phyloP scores from a whole-genome alignment of 2,888 invertebrate genomes.

The Molanna angustata region DNA sequence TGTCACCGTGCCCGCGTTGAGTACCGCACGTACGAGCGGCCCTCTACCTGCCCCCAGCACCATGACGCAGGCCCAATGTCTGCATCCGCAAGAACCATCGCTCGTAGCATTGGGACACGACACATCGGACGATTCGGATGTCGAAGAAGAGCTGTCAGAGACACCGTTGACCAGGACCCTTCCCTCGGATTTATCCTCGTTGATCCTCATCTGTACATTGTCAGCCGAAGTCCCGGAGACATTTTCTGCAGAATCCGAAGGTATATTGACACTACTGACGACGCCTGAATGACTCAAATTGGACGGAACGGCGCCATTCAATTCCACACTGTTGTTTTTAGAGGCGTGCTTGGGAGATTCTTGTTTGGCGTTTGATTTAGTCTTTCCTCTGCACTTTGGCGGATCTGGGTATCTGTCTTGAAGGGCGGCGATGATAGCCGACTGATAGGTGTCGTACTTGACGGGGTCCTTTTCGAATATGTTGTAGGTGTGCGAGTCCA shows the following conservation, averaged over 20 bases:
- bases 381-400: constrained; percentile 1
- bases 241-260: neutral
- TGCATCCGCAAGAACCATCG: constrained; percentile 37
- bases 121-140: too few relatives aligned
- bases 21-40: constrained; percentile 85
- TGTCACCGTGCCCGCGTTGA: constrained; percentile 71
- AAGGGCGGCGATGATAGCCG: constrained; percentile 58
- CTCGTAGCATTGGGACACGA: constrained; percentile 19
- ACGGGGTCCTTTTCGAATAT: constrained; percentile 97
- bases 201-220: neutral
- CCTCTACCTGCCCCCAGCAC: constrained; percentile 94
- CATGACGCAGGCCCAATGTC: constrained; percentile 63
- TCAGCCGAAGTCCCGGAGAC: neutral
- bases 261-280: constrained; percentile 3
- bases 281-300: constrained; percentile 5
- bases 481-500: constrained; percentile 95
- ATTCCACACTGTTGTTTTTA: neutral
- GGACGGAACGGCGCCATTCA: neutral
- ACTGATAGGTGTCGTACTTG: constrained; percentile 88
- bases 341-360: neutral
- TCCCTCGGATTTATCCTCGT: neutral
- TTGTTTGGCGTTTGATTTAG: neutral
- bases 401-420: constrained; percentile 13
- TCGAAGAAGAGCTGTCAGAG: neutral
- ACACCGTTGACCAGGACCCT: neutral